A percentile compares a stretch with the other conserved stretches of the same genome.
phyloP scores from a whole-genome alignment of 2,113 vertebrate species.

The Holacanthus passer region DNA sequence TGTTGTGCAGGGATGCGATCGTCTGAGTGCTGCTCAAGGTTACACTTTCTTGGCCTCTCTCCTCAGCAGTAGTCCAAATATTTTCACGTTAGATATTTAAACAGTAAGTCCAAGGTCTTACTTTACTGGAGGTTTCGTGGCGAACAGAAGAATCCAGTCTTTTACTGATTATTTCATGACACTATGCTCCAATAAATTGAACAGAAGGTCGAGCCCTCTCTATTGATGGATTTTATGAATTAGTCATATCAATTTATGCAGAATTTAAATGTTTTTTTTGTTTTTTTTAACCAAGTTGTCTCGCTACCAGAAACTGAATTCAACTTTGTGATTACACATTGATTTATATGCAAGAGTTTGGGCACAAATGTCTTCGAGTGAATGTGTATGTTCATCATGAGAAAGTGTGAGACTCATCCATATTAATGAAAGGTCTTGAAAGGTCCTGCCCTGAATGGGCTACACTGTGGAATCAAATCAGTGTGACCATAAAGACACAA shows the following conservation, averaged over 20 bases:
- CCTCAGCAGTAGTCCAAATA: conserved; percentile 26
- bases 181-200: conserved; percentile 18
- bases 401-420: not conserved
- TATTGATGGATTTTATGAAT: conserved; percentile 22
- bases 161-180: conserved; percentile 18
- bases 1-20: conserved; percentile 8
- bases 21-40: conserved; percentile 30
- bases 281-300: conserved; percentile 19
- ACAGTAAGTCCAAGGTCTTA: conserved; percentile 22
- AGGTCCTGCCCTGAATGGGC: not conserved
- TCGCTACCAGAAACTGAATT: conserved; percentile 13
- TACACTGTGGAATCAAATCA: not conserved
- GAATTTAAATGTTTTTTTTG: conserved; percentile 5
- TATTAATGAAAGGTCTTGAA: not conserved
- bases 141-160: not conserved
- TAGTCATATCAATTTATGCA: conserved; percentile 17
- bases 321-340: conserved; percentile 10
- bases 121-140: conserved; percentile 1
- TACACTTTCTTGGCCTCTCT: conserved; percentile 26
- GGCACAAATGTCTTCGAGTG: not conserved
- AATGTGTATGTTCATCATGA: not conserved
- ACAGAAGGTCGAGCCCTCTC: not conserved
- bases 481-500: not conserved
- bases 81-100: conserved; percentile 30
- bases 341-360: conserved; percentile 9